Conservation (phyloP, 1,140 invertebrate species). For the Drosophila arizonae region DNA sequence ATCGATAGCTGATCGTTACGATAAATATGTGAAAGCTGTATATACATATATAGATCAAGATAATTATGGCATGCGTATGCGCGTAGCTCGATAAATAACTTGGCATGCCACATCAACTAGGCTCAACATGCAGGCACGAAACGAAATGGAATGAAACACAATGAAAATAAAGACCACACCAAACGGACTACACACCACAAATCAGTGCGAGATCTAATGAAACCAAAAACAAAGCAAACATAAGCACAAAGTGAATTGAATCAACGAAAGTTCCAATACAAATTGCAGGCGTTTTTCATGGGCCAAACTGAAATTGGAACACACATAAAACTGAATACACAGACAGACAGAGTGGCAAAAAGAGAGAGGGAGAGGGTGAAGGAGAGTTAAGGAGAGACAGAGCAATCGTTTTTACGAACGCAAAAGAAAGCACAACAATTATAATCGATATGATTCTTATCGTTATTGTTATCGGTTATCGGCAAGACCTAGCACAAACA, state of each 20-base stretch:
- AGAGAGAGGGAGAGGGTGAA: constrained; percentile 6
- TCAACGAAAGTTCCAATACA: constrained; percentile 7
- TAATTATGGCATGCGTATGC: constrained; percentile 58
- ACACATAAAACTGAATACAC: constrained; percentile 31
- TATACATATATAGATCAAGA: constrained; percentile 18
- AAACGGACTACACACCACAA: constrained; percentile 60
- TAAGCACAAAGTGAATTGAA: constrained; percentile 7
- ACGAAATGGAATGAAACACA: constrained; percentile 41
- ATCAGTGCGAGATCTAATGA: constrained; percentile 56
- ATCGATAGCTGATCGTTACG: not conserved
- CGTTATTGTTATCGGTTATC: constrained; percentile 30
- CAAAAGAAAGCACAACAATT: constrained; percentile 44
- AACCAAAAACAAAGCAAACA: constrained; percentile 14
- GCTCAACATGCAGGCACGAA: constrained; percentile 25
- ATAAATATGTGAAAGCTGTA: not conserved
- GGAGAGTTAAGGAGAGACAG: constrained; percentile 11
- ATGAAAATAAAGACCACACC: constrained; percentile 47
- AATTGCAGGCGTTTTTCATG: constrained; percentile 15
- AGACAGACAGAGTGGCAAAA: constrained; percentile 19
- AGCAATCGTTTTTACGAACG: constrained; percentile 19
- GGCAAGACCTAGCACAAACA: constrained; percentile 34
- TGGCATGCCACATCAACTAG: constrained; percentile 17
- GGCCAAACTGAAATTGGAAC: constrained; percentile 13
- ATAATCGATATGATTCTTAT: constrained; percentile 42
- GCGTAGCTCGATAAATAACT: constrained; percentile 70